Percentiles rank a stretch among this genome's conserved stretches.
phyloP scores from a whole-genome alignment of 2,113 vertebrate genomes.

The Psilopsiagon aurifrons region DNA sequence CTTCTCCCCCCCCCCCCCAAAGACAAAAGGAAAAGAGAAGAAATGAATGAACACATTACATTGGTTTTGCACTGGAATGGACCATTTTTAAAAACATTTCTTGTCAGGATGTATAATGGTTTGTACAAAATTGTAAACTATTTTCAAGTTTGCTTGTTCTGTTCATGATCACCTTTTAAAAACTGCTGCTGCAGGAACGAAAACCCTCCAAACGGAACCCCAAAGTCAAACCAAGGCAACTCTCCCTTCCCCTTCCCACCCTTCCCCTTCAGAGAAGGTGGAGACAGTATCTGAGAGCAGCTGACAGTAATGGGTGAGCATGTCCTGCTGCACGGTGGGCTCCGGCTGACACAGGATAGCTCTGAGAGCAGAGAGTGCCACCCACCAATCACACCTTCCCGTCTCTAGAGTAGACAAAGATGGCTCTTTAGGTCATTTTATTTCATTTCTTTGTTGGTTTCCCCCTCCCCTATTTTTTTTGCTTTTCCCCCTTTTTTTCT shows the following conservation, averaged over 20 bases:
- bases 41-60: constrained; percentile 51
- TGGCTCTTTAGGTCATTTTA: constrained; percentile 62
- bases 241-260: not conserved
- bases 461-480: not conserved
- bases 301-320: not conserved
- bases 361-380: not conserved
- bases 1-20: no score
- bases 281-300: constrained; percentile 41
- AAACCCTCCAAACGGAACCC: not conserved
- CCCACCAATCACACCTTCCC: constrained; percentile 19
- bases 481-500: not conserved
- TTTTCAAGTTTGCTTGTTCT: constrained; percentile 64
- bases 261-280: not conserved
- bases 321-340: not conserved
- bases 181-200: constrained; percentile 28
- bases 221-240: not conserved
- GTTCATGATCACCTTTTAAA: constrained; percentile 28
- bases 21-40: not conserved
- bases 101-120: constrained; percentile 48
- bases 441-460: constrained; percentile 62
- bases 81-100: constrained; percentile 64
- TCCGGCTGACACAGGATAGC: not conserved
- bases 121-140: constrained; percentile 73
- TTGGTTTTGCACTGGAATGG: constrained; percentile 60
- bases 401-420: constrained; percentile 63